These are phyloP conservation scores for Channa argus DNA, from an alignment of 2,113 vertebrate genomes.

Conservation along the genomic window DNA sequence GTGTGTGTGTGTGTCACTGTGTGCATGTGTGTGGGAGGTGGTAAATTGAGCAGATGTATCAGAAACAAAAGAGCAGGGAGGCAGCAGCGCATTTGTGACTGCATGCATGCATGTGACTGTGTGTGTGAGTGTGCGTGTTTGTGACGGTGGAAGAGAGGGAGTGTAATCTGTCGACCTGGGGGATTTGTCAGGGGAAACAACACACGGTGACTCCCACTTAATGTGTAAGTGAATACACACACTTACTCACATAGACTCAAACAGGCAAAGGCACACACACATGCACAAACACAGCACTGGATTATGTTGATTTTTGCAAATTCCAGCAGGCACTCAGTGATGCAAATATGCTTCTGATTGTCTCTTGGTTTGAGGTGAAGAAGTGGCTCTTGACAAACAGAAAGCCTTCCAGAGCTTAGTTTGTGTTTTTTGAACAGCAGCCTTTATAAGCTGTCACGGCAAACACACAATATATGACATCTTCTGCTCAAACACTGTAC, in stretches of 20 bases:
- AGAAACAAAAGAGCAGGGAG: conserved; percentile 66
- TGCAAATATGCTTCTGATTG: conserved; percentile 52
- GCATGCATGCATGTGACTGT: conserved; percentile 23
- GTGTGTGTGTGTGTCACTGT: conserved; percentile 17
- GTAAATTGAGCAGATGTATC: conserved; percentile 77
- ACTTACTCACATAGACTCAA: neutral
- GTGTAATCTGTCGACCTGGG: conserved; percentile 55
- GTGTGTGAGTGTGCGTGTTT: conserved; percentile 21
- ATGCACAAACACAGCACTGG: conserved; percentile 9
- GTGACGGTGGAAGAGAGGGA: conserved; percentile 13
- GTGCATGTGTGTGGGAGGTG: conserved; percentile 65
- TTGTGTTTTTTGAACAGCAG: conserved; percentile 10
- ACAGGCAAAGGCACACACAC: conserved; percentile 23
- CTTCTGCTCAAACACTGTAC: neutral
- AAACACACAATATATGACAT: neutral
- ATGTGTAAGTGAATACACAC: conserved; percentile 28
- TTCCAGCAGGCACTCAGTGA: conserved; percentile 54
- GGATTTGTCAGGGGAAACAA: conserved; percentile 62
- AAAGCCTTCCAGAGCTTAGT: conserved; percentile 16
- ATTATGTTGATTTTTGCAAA: conserved; percentile 64
- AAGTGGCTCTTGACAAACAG: conserved; percentile 47
- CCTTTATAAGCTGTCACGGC: conserved; percentile 6
- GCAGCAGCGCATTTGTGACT: conserved; percentile 62
- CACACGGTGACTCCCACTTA: conserved; percentile 43
- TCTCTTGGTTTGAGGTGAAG: conserved; percentile 47